phyloP scores from a whole-genome alignment of 1,140 invertebrate genomes.

The Brachionus manjavacas region DNA sequence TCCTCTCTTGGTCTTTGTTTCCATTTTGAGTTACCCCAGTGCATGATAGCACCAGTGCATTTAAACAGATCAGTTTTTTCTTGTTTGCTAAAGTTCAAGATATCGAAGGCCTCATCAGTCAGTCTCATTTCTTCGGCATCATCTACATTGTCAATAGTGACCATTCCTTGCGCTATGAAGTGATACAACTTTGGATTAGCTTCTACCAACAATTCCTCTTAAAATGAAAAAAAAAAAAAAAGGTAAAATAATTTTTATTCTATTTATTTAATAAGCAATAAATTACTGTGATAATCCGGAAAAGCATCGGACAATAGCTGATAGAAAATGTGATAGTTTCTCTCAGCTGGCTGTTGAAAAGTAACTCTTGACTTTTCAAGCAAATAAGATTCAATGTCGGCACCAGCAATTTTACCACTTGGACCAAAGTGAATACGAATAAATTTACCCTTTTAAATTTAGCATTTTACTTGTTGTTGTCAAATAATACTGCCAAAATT shows the following conservation, averaged over 20 bases:
- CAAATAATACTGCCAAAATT: background rate
- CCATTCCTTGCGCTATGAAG: constrained; percentile 94
- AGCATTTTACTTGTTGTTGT: background rate
- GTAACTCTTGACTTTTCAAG: constrained; percentile 99
- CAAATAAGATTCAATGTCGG: constrained; percentile 99
- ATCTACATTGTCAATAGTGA: constrained; percentile 88
- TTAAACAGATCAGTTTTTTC: constrained; percentile 95
- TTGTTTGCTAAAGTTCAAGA: constrained; percentile 89
- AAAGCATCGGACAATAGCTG: constrained; percentile 90
- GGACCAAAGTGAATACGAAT: constrained; percentile 99
- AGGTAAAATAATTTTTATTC: too few relatives aligned
- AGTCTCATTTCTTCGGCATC: constrained; percentile 86
- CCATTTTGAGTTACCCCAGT: constrained; percentile 98
- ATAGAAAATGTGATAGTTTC: constrained; percentile 99
- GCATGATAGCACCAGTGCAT: constrained; percentile 92
- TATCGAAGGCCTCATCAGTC: constrained; percentile 95
- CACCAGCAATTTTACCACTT: constrained; percentile 96
- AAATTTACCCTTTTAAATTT: constrained; percentile 71
- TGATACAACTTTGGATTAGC: constrained; percentile 77
- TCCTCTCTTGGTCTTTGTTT: constrained; percentile 99
- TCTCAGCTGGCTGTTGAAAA: constrained; percentile 89
- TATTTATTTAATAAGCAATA: constrained; percentile 63
- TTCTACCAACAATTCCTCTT: constrained; percentile 77
- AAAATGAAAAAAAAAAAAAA: constrained; percentile 44
- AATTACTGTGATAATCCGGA: constrained; percentile 56